Evolutionary conservation across 2,113 vertebrate species (phyloP).

Genomic region (Macquaria ambigua): DNA sequence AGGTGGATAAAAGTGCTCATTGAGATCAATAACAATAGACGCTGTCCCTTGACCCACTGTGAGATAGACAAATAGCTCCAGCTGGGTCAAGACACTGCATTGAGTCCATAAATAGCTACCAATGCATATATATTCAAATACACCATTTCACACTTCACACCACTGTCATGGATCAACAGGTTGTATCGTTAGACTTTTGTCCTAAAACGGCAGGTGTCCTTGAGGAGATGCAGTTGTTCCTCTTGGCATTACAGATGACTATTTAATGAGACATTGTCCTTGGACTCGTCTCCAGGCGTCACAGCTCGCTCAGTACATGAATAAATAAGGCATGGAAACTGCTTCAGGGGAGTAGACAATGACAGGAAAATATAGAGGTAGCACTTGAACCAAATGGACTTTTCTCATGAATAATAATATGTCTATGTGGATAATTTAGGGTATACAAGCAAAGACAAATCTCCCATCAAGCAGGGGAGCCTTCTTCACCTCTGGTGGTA

Average conservation of each 20-base stretch:
- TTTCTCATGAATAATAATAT: slow-evolving; percentile 74
- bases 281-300: slow-evolving; percentile 59
- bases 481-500: slow-evolving; percentile 35
- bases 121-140: slow-evolving; percentile 3
- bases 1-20: background rate
- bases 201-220: slow-evolving; percentile 11
- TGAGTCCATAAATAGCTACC: background rate
- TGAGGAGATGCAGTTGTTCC: slow-evolving; percentile 25
- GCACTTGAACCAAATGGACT: slow-evolving; percentile 69
- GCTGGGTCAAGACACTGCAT: slow-evolving; percentile 1
- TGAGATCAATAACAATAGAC: background rate
- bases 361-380: slow-evolving; percentile 57
- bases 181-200: slow-evolving; percentile 8
- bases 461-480: slow-evolving; percentile 36
- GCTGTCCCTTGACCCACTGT: background rate
- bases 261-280: slow-evolving; percentile 72
- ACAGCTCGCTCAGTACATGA: slow-evolving; percentile 51
- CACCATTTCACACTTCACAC: background rate
- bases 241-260: slow-evolving; percentile 50
- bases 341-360: slow-evolving; percentile 56
- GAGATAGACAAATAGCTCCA: slow-evolving; percentile 3
- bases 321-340: slow-evolving; percentile 57
- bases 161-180: slow-evolving; percentile 1
- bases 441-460: slow-evolving; percentile 49
- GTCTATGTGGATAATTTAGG: slow-evolving; percentile 61